A percentile compares a stretch with the other conserved stretches of the same genome.
Evolutionary conservation across 2,888 invertebrate genomes (phyloP).

Genomic region (Altica lythri): DNA sequence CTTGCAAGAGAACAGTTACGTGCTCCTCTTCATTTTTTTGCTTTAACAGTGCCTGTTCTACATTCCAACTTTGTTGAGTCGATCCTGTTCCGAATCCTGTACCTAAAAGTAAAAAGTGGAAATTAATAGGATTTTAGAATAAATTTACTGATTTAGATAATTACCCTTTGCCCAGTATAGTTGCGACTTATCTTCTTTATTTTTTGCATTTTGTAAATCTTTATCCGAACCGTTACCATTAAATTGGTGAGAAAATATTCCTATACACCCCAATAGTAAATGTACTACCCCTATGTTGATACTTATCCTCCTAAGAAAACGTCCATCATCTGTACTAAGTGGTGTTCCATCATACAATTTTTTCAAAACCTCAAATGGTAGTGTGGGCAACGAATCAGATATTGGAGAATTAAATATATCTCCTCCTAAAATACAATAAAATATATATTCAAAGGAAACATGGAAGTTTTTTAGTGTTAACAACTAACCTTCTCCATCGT

Average conservation of each 20-base stretch:
- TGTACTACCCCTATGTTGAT: constrained; percentile 85
- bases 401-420: constrained; percentile 74
- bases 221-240: constrained; percentile 52
- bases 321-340: constrained; percentile 75
- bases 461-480: too few species aligned
- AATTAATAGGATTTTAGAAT: not conserved
- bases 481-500: constrained; percentile 82
- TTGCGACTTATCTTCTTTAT: constrained; percentile 64
- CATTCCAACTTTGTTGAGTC: constrained; percentile 95
- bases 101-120: constrained; percentile 39
- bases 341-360: constrained; percentile 78
- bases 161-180: constrained; percentile 91
- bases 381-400: constrained; percentile 69
- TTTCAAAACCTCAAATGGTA: constrained; percentile 80
- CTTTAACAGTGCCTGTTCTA: constrained; percentile 88
- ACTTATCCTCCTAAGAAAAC: constrained; percentile 74
- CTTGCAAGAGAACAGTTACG: constrained; percentile 75
- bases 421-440: constrained; percentile 53
- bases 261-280: constrained; percentile 83
- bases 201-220: constrained; percentile 48
- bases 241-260: constrained; percentile 85
- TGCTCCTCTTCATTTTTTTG: constrained; percentile 93
- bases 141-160: constrained; percentile 2
- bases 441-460: not conserved
- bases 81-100: constrained; percentile 97